Base-by-base conservation (phyloP, 2,797 vertebrate species). In the Tokudaia tokunoshimensis region DNA sequence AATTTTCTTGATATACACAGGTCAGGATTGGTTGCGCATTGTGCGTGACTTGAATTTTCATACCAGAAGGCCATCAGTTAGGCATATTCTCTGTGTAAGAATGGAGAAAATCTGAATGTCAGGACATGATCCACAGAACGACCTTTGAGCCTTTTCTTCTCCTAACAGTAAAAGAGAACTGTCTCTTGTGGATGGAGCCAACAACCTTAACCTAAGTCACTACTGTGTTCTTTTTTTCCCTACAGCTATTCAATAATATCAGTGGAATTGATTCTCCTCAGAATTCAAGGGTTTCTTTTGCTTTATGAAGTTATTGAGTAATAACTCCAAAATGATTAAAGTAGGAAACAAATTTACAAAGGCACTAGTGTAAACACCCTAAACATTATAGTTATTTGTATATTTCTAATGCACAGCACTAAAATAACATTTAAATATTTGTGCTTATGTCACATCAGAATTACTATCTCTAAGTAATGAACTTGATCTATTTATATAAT, bases 361-460 rank as follows among this genome's bases (percentile, higher is more conserved):
- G n/a, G 3, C 8, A 92, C 55, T 17, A 9, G 50, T 88, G 0
- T 91, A 0, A 72, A 72, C 81, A 34, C 63, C 20, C 75, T 94
- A 94, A 93, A 59, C 72, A 83, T 50, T 63, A 24, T 63, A 76
- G 22, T 20, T 26, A 52, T 47, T 44, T 65, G 5, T 17, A 1
- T 76, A 44, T 89, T 78, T 92, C 12, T 31, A 74, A 1, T 31
- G 59, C 65, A 91, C 82, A 92, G 1, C 5, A 90, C 13, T 93
- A 82, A 96, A 97, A 57, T 13, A 74, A 76, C 67, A 31, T 2
- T 65, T 94, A 31, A 90, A 65, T 88, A n/a, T 94, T 65, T 94
- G 3, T 93, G 29, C n/a, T 5, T 15, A 50, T 90, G 15, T 92
- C 19, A 57, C 41, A 1, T 83, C 14, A 91, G 15, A 92, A 34